Base-by-base conservation (phyloP, 2,888 invertebrate genomes). In the Ornithoptera alexandrae region DNA sequence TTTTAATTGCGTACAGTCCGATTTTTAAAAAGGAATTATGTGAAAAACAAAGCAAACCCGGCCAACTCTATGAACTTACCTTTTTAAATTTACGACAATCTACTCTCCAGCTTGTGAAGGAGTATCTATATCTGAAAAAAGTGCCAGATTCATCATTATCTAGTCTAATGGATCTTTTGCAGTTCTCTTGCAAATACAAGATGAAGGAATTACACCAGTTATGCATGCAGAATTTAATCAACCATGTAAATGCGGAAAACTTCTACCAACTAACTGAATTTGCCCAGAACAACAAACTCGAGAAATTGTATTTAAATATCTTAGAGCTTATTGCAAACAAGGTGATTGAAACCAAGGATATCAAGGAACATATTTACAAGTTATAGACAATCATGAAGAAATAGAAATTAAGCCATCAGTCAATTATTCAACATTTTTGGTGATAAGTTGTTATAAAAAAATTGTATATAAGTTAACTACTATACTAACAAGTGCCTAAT, bases 1-100 rank as follows among this genome's bases (percentile, higher is more conserved):
- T 81, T 1, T 61, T 84, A 15, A 85, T 84, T 0, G 78, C 83
- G 2, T 75, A 80, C 10, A 86, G 85, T 63, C 82, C 84, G 0
- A 83, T 84, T 17, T 68, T 86, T 18, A 74, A 79, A 24, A 73
- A 78, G 7, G 82, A 84, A 81, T 74, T 85, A 8, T 76, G 74
- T 22, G 81, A 81, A 4, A 74, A 75, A 1, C 84, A 84, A 84
- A 78, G 79, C 1, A 83, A 85, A 71, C 75, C 79, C 81, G 0
- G 74, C 77, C 62, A 78, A 81, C 0, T 77, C 79, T 3, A 76
- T 82, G 1, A 75, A 77, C n/a, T 66, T 1, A 78, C 78, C 10
- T 81, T 79, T 0, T 78, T 82, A 0, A 73, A 74, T n/a, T 59
- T 56, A 6, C 24, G 36, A 10, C 50, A 36, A 7, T 50, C 60